phyloP scores from a whole-genome alignment of 2,113 vertebrate genomes.

The Upupa epops region DNA sequence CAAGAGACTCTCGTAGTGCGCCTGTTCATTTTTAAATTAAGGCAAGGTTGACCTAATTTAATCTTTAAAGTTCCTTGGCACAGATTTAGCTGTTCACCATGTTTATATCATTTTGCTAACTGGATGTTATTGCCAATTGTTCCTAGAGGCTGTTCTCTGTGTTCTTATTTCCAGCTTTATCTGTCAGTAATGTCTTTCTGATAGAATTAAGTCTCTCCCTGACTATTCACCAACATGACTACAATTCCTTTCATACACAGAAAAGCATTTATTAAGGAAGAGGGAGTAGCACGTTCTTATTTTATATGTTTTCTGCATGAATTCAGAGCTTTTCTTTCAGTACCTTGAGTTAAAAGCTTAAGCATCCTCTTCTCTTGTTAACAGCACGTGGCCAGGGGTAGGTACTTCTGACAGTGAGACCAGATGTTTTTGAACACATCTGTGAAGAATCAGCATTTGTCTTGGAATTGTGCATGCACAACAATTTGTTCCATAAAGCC shows the following conservation, averaged over 20 bases:
- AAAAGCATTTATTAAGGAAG: neutral
- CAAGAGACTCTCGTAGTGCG: neutral
- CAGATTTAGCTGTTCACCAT: neutral
- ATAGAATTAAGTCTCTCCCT: neutral
- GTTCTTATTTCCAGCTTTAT: neutral
- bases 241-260: neutral
- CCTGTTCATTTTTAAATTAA: neutral
- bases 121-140: neutral
- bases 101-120: neutral
- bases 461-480: slow-evolving; percentile 8
- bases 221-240: neutral
- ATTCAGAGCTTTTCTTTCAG: neutral
- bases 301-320: neutral
- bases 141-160: neutral
- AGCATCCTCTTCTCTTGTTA: neutral
- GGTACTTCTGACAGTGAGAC: neutral
- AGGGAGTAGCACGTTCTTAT: neutral
- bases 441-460: slow-evolving; percentile 42
- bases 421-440: slow-evolving; percentile 23
- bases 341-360: neutral
- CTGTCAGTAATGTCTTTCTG: neutral
- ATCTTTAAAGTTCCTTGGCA: neutral
- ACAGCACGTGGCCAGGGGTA: neutral
- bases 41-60: neutral
- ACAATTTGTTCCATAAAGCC: slow-evolving; percentile 21